Evolutionary conservation across 2,888 invertebrate genomes (phyloP), one percentile per base, ranked within the genome.

Genomic region (Aleiodes alternator): DNA sequence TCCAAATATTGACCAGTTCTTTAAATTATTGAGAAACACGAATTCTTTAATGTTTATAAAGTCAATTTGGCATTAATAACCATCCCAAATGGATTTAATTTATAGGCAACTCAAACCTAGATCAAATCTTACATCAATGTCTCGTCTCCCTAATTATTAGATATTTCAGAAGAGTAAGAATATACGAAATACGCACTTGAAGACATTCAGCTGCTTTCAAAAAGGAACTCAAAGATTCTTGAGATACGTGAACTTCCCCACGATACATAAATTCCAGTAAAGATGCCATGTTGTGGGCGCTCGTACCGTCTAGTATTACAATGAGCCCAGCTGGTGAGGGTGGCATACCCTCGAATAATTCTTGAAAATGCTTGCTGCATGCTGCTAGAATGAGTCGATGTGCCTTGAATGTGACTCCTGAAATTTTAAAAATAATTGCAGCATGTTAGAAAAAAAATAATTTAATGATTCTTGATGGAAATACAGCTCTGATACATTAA

Each of bases 261-360:
- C 96, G 96, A 92, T 97, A 97, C 97, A 97, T 97, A 90, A 97
- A 97, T 90, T 97, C 96, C 82, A 97, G 92, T 81, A 97, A 92
- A 61, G 96, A 96, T 81, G 96, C 95, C 96, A 97, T 96, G 90
- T 97, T 96, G 88, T 95, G 94, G 77, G 96, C 96, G 82, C 95
- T 94, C 83, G 96, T 97, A 81, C 96, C 96, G 90, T 97, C 96
- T 90, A 97, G 91, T 88, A 97, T 96, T 87, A 97, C 96, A 87
- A 96, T 95, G 87, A 96, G 94, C 82, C 94, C 94, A 79, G 94
- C 94, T 89, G 95, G 94, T 86, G 94, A 93, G 70, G 94, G 92
- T 76, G 96, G 96, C 83, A 96, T 96, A 81, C 95, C 94, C 91
- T 96, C 96, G 91, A 97, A 97, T 83, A 97, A 90, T 91, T 96